A percentile compares a stretch with the other conserved stretches of the same genome.
These are phyloP conservation scores for Barnardius zonarius DNA, from an alignment of 2,113 vertebrate genomes.

Conservation along the genomic window DNA sequence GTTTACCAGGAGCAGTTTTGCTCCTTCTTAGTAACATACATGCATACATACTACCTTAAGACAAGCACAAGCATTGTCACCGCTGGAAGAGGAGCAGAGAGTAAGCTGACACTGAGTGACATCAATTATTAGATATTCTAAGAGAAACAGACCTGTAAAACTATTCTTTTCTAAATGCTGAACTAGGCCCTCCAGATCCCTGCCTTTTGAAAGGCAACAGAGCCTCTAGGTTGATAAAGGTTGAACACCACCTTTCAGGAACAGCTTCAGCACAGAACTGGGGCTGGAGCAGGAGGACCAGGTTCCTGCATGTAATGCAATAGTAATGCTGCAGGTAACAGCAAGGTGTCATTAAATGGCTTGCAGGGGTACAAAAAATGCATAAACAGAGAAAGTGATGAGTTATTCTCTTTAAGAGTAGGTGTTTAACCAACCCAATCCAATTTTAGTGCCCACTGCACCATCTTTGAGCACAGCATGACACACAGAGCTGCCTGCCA, in stretches of 20 bases:
- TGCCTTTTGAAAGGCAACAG: not conserved
- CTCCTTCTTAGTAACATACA: too few relatives aligned
- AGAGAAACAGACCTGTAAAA: not conserved
- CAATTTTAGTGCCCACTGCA: fast-evolving
- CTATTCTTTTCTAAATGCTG: not conserved
- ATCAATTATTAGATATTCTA: not conserved
- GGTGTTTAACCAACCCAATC: not conserved
- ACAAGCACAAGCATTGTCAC: not conserved
- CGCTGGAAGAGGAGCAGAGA: not conserved
- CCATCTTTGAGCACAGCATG: fast-evolving
- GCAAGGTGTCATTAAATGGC: not conserved
- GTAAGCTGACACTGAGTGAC: not conserved
- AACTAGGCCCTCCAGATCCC: not conserved
- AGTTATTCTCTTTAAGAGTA: not conserved
- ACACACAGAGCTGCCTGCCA: not conserved
- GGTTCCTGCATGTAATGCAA: fast-evolving
- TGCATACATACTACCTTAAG: fast-evolving
- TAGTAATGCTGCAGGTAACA: fast-evolving
- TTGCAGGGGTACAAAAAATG: not conserved
- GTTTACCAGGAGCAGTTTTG: too few relatives aligned
- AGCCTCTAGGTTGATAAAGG: not conserved
- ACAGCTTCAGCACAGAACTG: not conserved
- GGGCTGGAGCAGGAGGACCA: not conserved
- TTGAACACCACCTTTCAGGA: not conserved
- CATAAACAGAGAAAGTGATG: not conserved